Base-by-base conservation (phyloP, 2,113 vertebrate species). In the Pipa parva region DNA sequence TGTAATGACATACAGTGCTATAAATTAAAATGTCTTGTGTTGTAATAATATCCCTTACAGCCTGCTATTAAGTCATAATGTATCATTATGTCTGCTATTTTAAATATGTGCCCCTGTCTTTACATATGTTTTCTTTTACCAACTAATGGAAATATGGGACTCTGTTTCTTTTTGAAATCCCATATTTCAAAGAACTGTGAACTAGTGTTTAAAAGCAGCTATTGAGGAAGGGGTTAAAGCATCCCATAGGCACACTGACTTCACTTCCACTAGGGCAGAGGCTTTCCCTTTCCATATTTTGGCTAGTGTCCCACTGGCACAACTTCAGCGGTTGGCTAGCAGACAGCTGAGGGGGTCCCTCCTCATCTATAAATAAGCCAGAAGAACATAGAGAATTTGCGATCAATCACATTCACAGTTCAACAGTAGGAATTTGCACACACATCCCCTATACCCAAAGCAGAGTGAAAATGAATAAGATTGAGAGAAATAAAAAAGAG, bases 231-330 rank as follows among this genome's bases (percentile, higher is more conserved):
- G 50, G 50, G 50, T 55, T 64, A 55, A 64, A 15, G 9, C 5
- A 18, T 33, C 25, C 62, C 62, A 42, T 64, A 55, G 13, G 62
- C n/a, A 28, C 33, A 28, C 11, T 55, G 49, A 64, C 12, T 37
- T 45, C 49, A 64, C 18, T 64, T 39, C 21, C 33, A 12, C 3
- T 28, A 27, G 13, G 22, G 50, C 22, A 20, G 50, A 55, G 50
- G 50, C 50, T 64, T 64, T 26, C 50, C 62, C 61, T 24, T 42
- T 20, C 52, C 22, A 13, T 54, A 27, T 64, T 55, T 64, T 64
- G 62, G 62, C 62, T 64, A 50, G 62, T 50, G 25, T 64, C 50
- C 62, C 49, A 55, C 50, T 64, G 50, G 62, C 62, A 64, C 45
- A 42, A 24, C 4, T 22, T 55, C 50, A 55, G 49, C 8, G 31